Percentiles rank a stretch among this genome's conserved stretches.
phyloP scores from a whole-genome alignment of 1,140 invertebrate genomes.

The Scaptomyza hsui region DNA sequence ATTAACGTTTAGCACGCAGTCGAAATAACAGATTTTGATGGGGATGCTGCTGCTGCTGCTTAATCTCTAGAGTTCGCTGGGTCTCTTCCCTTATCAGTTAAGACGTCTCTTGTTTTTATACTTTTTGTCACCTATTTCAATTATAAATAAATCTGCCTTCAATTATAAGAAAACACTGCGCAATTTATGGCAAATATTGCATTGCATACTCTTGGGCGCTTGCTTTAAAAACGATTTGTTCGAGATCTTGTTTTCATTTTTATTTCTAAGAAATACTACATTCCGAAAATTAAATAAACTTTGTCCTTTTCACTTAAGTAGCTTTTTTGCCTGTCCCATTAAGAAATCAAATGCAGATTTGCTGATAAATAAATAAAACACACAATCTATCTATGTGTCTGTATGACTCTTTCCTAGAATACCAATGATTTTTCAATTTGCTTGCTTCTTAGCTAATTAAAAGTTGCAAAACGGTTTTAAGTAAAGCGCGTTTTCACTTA shows the following conservation, averaged over 20 bases:
- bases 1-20: conserved; percentile 16
- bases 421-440: too few species aligned
- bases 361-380: too few species aligned
- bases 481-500: not conserved
- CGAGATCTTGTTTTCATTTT: too few species aligned
- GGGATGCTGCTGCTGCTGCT: conserved; percentile 2
- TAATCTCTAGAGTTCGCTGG: conserved; percentile 10
- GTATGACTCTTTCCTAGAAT: too few species aligned
- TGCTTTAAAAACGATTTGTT: not conserved
- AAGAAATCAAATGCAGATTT: too few species aligned
- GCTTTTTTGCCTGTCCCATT: too few species aligned
- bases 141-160: not conserved
- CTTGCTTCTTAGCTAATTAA: too few species aligned
- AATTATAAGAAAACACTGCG: not conserved
- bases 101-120: not conserved
- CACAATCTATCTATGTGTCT: too few species aligned
- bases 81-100: conserved; percentile 19
- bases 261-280: too few species aligned
- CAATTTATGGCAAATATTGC: not conserved
- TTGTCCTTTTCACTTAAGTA: too few species aligned
- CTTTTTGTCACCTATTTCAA: not conserved
- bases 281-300: too few species aligned
- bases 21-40: not conserved
- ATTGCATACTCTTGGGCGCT: conserved; percentile 17
- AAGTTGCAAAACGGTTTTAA: too few species aligned